A percentile compares a stretch with the other conserved stretches of the same genome.
Evolutionary conservation across 1,140 invertebrate genomes (phyloP).

Genomic region (Oreohelix idahoensis): DNA sequence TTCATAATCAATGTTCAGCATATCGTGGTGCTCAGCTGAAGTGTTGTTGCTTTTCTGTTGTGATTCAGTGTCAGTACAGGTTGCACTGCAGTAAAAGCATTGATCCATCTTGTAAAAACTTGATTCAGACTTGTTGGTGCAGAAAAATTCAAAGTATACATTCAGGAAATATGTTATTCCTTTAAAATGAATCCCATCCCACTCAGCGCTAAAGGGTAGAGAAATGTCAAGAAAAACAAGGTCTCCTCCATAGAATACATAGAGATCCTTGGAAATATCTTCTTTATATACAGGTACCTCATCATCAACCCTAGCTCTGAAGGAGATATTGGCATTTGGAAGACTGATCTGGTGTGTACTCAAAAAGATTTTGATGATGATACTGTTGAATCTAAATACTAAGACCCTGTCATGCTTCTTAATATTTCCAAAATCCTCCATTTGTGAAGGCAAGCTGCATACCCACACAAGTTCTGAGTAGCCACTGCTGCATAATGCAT

Average conservation of each 20-base stretch:
- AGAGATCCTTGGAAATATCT: slow-evolving; percentile 18
- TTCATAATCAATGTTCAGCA: background rate
- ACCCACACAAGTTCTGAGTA: background rate
- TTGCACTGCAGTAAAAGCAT: slow-evolving; percentile 11
- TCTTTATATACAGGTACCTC: slow-evolving; percentile 15
- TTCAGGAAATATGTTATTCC: background rate
- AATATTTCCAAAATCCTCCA: background rate
- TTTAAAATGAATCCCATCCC: background rate
- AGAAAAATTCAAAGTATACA: background rate
- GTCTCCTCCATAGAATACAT: slow-evolving; percentile 12
- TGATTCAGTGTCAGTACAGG: background rate
- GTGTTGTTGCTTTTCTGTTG: background rate
- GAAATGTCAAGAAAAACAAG: background rate
- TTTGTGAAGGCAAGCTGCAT: background rate
- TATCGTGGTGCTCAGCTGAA: background rate
- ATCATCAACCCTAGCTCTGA: background rate
- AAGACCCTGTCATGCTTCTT: background rate
- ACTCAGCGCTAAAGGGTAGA: slow-evolving; percentile 1
- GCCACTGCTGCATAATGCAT: background rate
- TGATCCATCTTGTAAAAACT: slow-evolving; percentile 12
- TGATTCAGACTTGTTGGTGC: background rate
- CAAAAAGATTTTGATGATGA: background rate
- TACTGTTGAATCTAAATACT: slow-evolving; percentile 1
- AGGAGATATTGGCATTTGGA: slow-evolving; percentile 8
- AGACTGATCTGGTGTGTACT: background rate